Base-by-base conservation (phyloP, 2,888 invertebrate genomes). In the Dryocosmus kuriphilus region DNA sequence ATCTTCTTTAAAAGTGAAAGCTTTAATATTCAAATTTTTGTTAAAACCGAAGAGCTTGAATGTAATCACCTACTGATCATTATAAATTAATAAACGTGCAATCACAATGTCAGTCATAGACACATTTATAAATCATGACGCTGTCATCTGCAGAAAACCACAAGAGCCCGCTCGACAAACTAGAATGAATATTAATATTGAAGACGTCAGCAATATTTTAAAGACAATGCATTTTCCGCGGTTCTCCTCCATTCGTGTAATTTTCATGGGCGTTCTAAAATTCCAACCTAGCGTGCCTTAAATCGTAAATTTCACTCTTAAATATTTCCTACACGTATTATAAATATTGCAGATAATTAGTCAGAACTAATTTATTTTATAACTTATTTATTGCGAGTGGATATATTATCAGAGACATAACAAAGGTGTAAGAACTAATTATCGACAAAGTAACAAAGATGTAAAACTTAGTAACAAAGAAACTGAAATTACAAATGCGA, bases 401-500 rank as follows among this genome's bases (percentile, higher is more conserved):
- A 4, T 3, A 22, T 22, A 55, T 55, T 55, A 55, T 55, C 55
- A 9, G 22, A 22, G 55, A 22, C 22, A 55, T 55, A 22, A 55
- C 3, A 51, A 22, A 22, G 55, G 55, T 55, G 55, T 55, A 55
- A 55, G 22, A 8, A 9, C 55, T 55, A 22, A 55, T 55, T 55
- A 55, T 22, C 55, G 24, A 60, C 60, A 60, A 55, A 55, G 60
- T 60, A 60, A 60, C 60, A 60, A 27, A 60, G 60, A 60, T 60
- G 22, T 60, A 60, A 60, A 55, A 60, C 7, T 24, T 60, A 27
- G 6, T 24, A 27, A 60, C 51, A 46, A 51, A 71, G 30, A 51
- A 51, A 71, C 30, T n/a, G 11, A 71, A 71, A 71, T 71, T 51
- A 51, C 71, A 71, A 55, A 71, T 51, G 30, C 32, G 30, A 51